Base-by-base conservation (phyloP, 2,888 invertebrate genomes). In the Drosophila incognita region DNA sequence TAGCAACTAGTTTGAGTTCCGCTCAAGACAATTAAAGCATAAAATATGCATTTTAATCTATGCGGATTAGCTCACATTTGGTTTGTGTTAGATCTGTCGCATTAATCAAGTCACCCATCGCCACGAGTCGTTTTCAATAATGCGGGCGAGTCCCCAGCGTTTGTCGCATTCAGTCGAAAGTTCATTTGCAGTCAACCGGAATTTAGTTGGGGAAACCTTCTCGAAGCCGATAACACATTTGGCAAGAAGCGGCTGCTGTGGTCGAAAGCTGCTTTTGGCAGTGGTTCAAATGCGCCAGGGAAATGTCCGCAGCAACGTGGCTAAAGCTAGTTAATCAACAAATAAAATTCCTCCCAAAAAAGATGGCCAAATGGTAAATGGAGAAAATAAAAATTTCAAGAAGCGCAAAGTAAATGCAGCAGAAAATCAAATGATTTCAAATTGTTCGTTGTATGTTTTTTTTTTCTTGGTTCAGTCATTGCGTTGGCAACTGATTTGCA, bases 401-500 rank as follows among this genome's bases (percentile, higher is more conserved):
- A 46, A 58, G 49, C 53, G 60, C 66, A 71, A 72, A 62, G 51
- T 72, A 83, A 82, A 79, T 85, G 77, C 86, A 69, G 86, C 83
- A 80, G 70, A 89, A 85, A 89, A 85, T 85, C 90, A 79, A 89
- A 89, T 86, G 78, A 88, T 72, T 79, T 70, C 59, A 29, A 70
- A 77, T 69, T 74, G 81, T 76, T 72, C 76, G 60, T 7, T 38
- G 42, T 63, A 57, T 58, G 36, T 52, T 40, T 27, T 27, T 27
- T 36, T 58, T 38, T 40, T 42, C 51, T 24, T 7, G 2, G 8
- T 13, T 54, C 27, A 33, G 46, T 35, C 56, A 46, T 38, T 46
- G 68, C 58, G 65, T 86, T 86, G 87, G 74, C 90, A 87, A 80
- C 74, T 81, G 78, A 90, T 87, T 90, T 87, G 74, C 89, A 82